Base-by-base conservation (phyloP, 2,888 invertebrate genomes). In the Drosophila kokeensis region DNA sequence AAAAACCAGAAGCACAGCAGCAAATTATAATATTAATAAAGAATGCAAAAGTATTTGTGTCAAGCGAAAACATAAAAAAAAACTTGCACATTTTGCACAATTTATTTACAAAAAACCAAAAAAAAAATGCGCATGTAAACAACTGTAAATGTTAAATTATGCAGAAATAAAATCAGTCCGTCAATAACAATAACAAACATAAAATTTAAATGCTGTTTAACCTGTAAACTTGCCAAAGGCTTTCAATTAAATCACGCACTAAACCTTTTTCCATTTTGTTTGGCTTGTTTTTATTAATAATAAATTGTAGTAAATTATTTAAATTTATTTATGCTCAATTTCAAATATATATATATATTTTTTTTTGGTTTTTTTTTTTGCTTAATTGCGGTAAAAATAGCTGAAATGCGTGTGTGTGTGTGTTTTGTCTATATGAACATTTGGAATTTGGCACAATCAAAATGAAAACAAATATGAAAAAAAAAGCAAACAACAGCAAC, bases 361-460 rank as follows among this genome's bases (percentile, higher is more conserved):
- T n/a, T 21, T 30, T 6, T 32, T 55, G 34, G 52, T 42, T 50
- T 62, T 45, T 38, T 30, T 73, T 48, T 60, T 42, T 50, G 38
- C 60, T 74, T 59, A 67, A 73, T 74, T 73, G 45, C 45, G 55
- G 27, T 73, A 59, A 48, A 66, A 74, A 74, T 74, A 72, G 58
- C 49, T 40, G 7, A 36, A 30, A 42, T 45, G 45, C 52, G 53
- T 40, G 40, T 38, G 52, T 52, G 21, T 38, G 52, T 52, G 21
- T 32, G 30, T 30, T 29, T 71, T 61, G 54, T 72, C 40, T 70
- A 18, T 34, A 11, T 48, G 27, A 58, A 74, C 49, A 59, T 72
- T 72, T 74, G 72, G 66, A 72, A 72, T 72, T 65, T 66, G 58
- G 66, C 72, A 72, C 72, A 72, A 73, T 74, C 49, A 48, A 58